Conservation (phyloP, 1,140 invertebrate species). For the Sycobia sp. region DNA sequence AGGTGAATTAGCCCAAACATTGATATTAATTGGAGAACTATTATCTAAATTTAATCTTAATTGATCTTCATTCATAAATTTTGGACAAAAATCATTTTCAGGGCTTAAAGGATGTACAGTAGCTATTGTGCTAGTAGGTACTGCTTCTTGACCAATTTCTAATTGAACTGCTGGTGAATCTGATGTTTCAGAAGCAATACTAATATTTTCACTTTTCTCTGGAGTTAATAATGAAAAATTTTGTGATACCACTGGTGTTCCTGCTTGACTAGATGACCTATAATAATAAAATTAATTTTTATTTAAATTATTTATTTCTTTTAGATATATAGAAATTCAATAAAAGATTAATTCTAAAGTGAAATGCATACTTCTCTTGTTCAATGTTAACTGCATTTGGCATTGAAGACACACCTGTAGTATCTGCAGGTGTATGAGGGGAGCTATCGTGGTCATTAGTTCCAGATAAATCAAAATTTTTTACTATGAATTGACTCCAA, state of each 20-base stretch:
- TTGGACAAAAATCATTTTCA: slow-evolving; percentile 54
- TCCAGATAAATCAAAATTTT: slow-evolving; percentile 62
- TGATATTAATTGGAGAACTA: slow-evolving; percentile 65
- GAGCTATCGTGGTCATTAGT: slow-evolving; percentile 69
- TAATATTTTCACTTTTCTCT: slow-evolving; percentile 47
- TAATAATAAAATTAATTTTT: slow-evolving; percentile 30
- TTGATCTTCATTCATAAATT: slow-evolving; percentile 37
- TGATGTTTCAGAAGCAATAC: slow-evolving; percentile 48
- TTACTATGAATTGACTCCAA: slow-evolving; percentile 80
- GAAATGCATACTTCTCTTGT: slow-evolving; percentile 49
- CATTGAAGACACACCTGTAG: slow-evolving; percentile 62
- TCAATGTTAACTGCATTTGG: slow-evolving; percentile 58
- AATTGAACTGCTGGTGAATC: slow-evolving; percentile 48
- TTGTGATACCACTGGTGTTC: slow-evolving; percentile 51
- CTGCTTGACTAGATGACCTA: slow-evolving; percentile 53
- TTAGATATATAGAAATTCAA: background rate
- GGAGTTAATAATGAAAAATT: slow-evolving; percentile 49
- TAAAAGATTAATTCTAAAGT: background rate
- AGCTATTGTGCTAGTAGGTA: slow-evolving; percentile 38
- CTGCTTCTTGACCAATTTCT: slow-evolving; percentile 63
- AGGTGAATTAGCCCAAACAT: slow-evolving; percentile 65
- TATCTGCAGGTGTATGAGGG: slow-evolving; percentile 67
- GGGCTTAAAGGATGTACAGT: slow-evolving; percentile 71
- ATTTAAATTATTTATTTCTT: slow-evolving; percentile 24
- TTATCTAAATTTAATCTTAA: slow-evolving; percentile 52